A percentile compares a stretch with the other conserved stretches of the same genome.
Evolutionary conservation across 2,113 vertebrate species (phyloP).

Genomic region (Sisor rabdophorus): DNA sequence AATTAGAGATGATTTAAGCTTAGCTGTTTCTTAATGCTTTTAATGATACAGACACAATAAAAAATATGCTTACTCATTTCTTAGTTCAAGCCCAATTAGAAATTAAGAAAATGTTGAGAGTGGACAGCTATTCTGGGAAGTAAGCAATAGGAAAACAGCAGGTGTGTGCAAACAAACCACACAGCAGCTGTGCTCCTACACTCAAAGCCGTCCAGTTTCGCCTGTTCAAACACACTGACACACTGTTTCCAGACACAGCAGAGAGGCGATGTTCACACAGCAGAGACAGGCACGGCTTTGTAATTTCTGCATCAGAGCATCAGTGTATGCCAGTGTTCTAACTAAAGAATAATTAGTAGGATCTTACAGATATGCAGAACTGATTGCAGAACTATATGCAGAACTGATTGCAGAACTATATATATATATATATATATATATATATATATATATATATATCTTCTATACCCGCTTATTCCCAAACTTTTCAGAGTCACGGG

Average conservation of each 20-base stretch:
- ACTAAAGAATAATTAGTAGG: too few species aligned
- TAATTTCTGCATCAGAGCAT: neutral
- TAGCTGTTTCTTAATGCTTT: neutral
- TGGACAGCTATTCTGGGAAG: neutral
- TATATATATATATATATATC: too few species aligned
- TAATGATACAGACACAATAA: neutral
- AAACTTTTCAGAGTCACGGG: too few species aligned
- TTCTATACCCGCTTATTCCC: too few species aligned
- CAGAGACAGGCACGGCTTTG: neutral
- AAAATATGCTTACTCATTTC: neutral
- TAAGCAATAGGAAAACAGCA: slow-evolving; percentile 18
- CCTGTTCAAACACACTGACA: slow-evolving; percentile 24
- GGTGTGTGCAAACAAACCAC: slow-evolving; percentile 27
- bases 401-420: too few species aligned
- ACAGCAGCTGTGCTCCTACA: neutral
- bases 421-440: too few species aligned
- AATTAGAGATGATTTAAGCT: neutral
- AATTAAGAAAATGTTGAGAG: neutral
- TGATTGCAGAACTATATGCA: too few species aligned
- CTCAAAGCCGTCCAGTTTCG: neutral
- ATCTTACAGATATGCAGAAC: too few species aligned
- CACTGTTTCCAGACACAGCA: slow-evolving; percentile 39
- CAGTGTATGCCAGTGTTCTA: too few species aligned
- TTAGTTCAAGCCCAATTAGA: neutral
- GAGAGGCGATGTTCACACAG: slow-evolving; percentile 27